Base-by-base conservation (phyloP, 2,797 vertebrate genomes). In the Phoeniculus purpureus region DNA sequence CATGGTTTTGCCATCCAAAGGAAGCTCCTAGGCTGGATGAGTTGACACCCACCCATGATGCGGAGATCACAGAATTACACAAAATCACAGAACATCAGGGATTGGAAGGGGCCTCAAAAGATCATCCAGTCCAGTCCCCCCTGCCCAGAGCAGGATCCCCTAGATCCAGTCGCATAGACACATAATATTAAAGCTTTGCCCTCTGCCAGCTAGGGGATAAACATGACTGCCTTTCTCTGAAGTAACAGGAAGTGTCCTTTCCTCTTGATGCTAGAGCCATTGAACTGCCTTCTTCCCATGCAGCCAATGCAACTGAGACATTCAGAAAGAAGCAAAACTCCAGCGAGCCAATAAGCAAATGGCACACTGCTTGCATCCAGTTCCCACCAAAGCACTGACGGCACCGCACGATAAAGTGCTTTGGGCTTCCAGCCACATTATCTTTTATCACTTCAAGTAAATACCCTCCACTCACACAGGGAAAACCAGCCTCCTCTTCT, bases 391-490 rank as follows among this genome's bases (percentile, higher is more conserved):
- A 94, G 71, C 89, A 92, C 84, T 87, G 94, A 87, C 92, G 72
- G 89, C 87, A 86, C 88, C 3, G 0, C 91, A 91, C 87, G 93
- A 92, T 95, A 94, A 96, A 96, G 92, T 94, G 95, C 92, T 96
- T 96, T 70, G 93, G 95, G 94, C 94, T 94, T 94, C 84, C 88
- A 94, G 92, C 90, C 84, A 83, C 83, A 85, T 84, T 72, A 92
- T 94, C 91, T 94, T 95, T 94, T 93, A 93, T 96, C 86, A 0
- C 87, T 89, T 79, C 87, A 89, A 95, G 92, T 90, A 94, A 96
- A 96, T 91, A 94, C 94, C 90, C 84, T 90, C 80, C 2, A 29
- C 75, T 87, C 75, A 60, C 86, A 89, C 45, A 29, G 80, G 85
- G 77, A 91, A 89, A 90, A 85, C 84, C 70, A 5, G 90, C 83